A percentile compares a stretch with the other conserved stretches of the same genome.
These are phyloP conservation scores for Leptocoma aspasia DNA, from an alignment of 2,113 vertebrate genomes.

Conservation along the genomic window DNA sequence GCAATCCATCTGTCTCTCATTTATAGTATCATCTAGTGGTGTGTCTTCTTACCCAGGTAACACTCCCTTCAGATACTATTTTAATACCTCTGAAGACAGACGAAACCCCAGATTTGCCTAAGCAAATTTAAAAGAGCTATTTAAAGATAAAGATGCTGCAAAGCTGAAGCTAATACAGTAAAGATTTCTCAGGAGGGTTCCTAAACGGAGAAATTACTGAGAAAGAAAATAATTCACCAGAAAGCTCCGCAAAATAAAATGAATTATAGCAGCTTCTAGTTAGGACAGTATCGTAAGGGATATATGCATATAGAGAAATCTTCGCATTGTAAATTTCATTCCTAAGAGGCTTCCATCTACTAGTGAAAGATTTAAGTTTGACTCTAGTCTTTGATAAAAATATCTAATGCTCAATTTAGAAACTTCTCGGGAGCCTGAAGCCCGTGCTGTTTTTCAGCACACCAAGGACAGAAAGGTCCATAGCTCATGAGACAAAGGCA, in stretches of 20 bases:
- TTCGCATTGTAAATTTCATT: neutral
- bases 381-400: conserved; percentile 9
- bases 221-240: conserved; percentile 39
- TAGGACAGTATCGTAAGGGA: neutral
- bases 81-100: conserved; percentile 40
- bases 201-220: conserved; percentile 20
- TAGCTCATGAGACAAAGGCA: neutral
- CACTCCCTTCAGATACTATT: conserved; percentile 14
- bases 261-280: conserved; percentile 12
- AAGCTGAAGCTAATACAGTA: conserved; percentile 44
- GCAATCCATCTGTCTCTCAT: conserved; percentile 49
- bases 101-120: conserved; percentile 33
- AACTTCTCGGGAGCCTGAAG: neutral
- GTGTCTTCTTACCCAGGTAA: conserved; percentile 22
- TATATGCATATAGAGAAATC: neutral
- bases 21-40: neutral
- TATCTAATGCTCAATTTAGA: conserved; percentile 10
- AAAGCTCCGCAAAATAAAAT: conserved; percentile 14
- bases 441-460: neutral
- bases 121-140: conserved; percentile 44
- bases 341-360: neutral
- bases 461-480: neutral
- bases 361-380: neutral
- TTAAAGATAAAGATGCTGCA: conserved; percentile 45
- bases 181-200: conserved; percentile 30